phyloP scores from a whole-genome alignment of 2,888 invertebrate genomes.

The Torymus tubicola region DNA sequence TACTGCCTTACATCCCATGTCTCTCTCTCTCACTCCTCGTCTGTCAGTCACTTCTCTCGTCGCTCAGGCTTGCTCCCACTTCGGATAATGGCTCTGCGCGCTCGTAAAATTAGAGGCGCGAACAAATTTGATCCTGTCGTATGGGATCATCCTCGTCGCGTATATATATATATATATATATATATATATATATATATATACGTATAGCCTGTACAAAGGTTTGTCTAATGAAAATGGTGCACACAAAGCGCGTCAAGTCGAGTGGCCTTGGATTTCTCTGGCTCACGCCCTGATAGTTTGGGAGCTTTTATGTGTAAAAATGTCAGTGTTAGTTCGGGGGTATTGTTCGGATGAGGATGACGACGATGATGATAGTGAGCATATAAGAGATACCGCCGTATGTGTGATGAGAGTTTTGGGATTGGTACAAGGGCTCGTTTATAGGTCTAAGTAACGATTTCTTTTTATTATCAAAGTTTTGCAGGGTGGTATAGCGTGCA shows the following conservation, averaged over 20 bases:
- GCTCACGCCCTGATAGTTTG: constrained; percentile 20
- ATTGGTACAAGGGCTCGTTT: constrained; percentile 4
- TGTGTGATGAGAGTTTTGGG: neutral
- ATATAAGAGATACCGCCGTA: neutral
- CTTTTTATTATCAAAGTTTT: neutral
- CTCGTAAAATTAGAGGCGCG: constrained; percentile 74
- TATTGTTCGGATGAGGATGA: constrained; percentile 18
- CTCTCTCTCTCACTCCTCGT: neutral
- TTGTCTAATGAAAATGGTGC: too few relatives aligned
- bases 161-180: too few relatives aligned
- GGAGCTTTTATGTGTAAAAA: constrained; percentile 9
- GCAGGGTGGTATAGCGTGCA: too few relatives aligned
- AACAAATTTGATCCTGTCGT: constrained; percentile 69
- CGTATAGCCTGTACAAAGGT: too few relatives aligned
- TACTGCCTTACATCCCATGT: constrained; percentile 1
- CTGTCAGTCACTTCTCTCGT: constrained; percentile 52
- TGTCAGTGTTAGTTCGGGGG: neutral
- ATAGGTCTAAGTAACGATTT: constrained; percentile 18
- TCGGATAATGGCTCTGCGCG: constrained; percentile 73
- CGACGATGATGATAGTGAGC: constrained; percentile 4
- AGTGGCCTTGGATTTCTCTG: neutral
- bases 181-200: too few relatives aligned
- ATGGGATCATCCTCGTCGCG: neutral
- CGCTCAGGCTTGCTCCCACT: constrained; percentile 67
- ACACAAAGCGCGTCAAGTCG: too few relatives aligned